Conservation (phyloP, 2,113 vertebrate genomes). For the Anolis carolinensis region DNA sequence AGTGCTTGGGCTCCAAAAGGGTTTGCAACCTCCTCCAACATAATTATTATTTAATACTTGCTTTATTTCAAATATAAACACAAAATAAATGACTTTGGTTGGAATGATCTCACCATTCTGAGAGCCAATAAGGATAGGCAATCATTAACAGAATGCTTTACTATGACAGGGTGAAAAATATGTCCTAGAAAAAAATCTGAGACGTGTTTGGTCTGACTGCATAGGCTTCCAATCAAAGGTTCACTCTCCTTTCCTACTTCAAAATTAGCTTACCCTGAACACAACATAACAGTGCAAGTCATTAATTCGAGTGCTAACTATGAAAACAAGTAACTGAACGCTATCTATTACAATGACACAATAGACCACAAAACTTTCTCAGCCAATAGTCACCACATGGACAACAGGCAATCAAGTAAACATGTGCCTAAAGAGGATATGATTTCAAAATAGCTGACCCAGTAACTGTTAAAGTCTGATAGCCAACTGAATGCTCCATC, state of each 20-base stretch:
- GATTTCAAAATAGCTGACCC: not conserved
- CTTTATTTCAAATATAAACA: not conserved
- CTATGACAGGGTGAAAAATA: not conserved
- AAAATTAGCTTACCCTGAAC: not conserved
- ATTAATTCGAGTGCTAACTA: constrained; percentile 4
- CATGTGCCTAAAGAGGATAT: not conserved
- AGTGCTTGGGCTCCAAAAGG: not conserved
- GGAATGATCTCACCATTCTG: not conserved
- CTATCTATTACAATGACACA: not conserved
- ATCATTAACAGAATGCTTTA: not conserved
- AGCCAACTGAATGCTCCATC: not conserved
- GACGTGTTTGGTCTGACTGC: not conserved
- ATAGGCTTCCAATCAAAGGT: not conserved
- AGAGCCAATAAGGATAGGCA: not conserved
- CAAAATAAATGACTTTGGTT: not conserved
- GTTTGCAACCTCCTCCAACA: no score
- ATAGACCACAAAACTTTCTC: not conserved
- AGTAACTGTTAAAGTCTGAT: not conserved
- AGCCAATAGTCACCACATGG: not conserved
- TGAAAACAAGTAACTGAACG: constrained; percentile 8
- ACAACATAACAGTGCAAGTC: not conserved
- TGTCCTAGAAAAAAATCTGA: not conserved
- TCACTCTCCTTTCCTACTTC: not conserved
- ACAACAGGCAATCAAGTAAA: not conserved
- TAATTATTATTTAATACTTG: constrained; percentile 35